Base-by-base conservation (phyloP, 2,888 invertebrate species). In the Cataglyphis cursor region DNA sequence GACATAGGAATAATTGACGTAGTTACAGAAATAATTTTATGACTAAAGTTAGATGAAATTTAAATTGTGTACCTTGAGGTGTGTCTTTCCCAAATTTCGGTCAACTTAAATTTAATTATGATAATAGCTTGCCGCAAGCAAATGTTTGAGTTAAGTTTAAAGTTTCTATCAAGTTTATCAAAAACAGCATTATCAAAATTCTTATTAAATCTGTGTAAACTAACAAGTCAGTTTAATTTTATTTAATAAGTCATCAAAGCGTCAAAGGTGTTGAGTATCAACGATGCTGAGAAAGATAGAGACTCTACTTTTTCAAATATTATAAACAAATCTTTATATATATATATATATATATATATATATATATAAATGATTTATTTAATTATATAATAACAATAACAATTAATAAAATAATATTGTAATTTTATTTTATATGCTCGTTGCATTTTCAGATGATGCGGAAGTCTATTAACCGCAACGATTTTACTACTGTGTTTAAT, bases 1-100 rank as follows among this genome's bases (percentile, higher is more conserved):
- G 24, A 24, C 61, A 35, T 61, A 35, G 31, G 41, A 66, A 76
- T 76, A 76, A 75, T 66, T 66, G 54, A 54, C 28, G 44, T 35
- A 35, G 24, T 66, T 66, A 38, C 10, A 38, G 28, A 76, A 76
- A 76, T 76, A 76, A 41, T 65, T 64, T 12, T 12, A 28, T 2
- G 51, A 51, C 51, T 41, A 64, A 66, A 75, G 35, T 75, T 64
- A 0, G 44, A 44, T 44, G 5, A 75, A 48, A 62, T 62, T 74
- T 31, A n/a, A 10, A 66, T 66, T 76, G 38, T n/a, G 44, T n/a
- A n/a, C 9, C 4, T n/a, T 15, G 8, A 66, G 15, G 24, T 57
- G n/a, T n/a, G 6, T 66, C 51, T 51, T 41, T 66, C 24, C 9
- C 54, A 66, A 76, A 76, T 48, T 38, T 66, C 44, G 15, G 41